These are phyloP conservation scores for Carassius gibelio DNA, from an alignment of 2,113 vertebrate species.

Conservation along the genomic window DNA sequence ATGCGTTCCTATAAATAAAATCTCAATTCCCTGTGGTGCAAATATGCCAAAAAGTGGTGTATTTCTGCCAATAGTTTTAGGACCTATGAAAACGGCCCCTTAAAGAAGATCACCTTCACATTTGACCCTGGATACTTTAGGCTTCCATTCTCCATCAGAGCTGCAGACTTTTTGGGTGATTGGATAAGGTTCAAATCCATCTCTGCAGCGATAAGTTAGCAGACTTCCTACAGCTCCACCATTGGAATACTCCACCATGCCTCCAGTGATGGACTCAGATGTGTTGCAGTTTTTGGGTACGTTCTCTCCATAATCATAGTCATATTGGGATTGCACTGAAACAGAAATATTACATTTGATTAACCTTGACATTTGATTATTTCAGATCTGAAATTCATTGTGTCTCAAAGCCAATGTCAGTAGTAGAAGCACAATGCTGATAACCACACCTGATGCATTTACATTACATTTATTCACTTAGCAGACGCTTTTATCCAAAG, in stretches of 20 bases:
- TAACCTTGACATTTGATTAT: slow-evolving; percentile 5
- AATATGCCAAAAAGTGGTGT: neutral
- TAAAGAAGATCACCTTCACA: slow-evolving; percentile 37
- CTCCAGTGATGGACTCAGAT: slow-evolving; percentile 50
- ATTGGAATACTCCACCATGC: slow-evolving; percentile 42
- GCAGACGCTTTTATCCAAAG: no score
- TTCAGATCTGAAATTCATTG: neutral
- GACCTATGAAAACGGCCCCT: no score
- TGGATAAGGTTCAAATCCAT: slow-evolving; percentile 52
- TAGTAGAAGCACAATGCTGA: neutral
- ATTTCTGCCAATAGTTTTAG: no score
- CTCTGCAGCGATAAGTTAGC: slow-evolving; percentile 36
- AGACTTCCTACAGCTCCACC: slow-evolving; percentile 20
- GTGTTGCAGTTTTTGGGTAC: slow-evolving; percentile 4
- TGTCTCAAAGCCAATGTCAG: neutral
- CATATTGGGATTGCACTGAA: slow-evolving; percentile 34
- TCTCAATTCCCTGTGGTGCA: neutral
- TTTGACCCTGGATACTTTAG: slow-evolving; percentile 44
- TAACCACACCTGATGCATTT: no score
- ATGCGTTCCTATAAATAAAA: neutral
- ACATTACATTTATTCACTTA: no score
- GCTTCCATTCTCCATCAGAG: slow-evolving; percentile 50
- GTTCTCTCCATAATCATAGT: slow-evolving; percentile 23
- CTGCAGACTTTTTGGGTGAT: slow-evolving; percentile 42
- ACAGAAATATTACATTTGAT: neutral